Base-by-base conservation (phyloP, 2,113 vertebrate genomes). In the Theristicus caerulescens region DNA sequence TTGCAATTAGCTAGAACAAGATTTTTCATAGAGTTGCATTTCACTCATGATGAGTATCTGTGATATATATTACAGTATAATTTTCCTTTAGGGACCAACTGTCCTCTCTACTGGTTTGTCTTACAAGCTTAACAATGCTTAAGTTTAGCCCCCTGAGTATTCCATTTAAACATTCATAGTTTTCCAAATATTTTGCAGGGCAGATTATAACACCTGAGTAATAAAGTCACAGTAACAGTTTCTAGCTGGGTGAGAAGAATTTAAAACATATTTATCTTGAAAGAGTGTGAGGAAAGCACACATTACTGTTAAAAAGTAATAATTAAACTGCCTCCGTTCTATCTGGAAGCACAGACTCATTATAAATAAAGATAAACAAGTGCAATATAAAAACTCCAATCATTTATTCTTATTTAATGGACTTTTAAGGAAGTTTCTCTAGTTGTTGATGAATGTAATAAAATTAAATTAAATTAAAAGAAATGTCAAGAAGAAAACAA, bases 281-380 rank as follows among this genome's bases (percentile, higher is more conserved):
- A 93, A 78, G 57, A 88, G 32, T 93, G 24, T 59, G 49, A 88
- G 58, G 87, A 92, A 90, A 96, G 73, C 51, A 86, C 44, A 81
- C 61, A 91, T 91, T 97, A 91, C 88, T 96, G 84, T 86, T 96
- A 83, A 95, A 96, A 97, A 95, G 69, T 94, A 97, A 93, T 97
- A 96, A 97, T 97, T 97, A 97, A 97, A 92, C 55, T 54, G 82
- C 79, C 47, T 97, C 92, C 34, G 6, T 76, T 83, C 83, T 96
- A 78, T 97, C 80, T 95, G 88, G 78, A 90, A 94, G 36, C 89
- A 82, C 72, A 92, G 91, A 58, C 84, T 96, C 94, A 97, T 97
- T 98, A 97, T 97, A 98, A 98, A 98, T 97, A 98, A 98, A 97
- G 96, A 97, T 92, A 97, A 98, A 97, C 92, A 96, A 97, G 87